Evolutionary conservation across 2,797 vertebrate species (phyloP).

Genomic region (Danio kyathit): DNA sequence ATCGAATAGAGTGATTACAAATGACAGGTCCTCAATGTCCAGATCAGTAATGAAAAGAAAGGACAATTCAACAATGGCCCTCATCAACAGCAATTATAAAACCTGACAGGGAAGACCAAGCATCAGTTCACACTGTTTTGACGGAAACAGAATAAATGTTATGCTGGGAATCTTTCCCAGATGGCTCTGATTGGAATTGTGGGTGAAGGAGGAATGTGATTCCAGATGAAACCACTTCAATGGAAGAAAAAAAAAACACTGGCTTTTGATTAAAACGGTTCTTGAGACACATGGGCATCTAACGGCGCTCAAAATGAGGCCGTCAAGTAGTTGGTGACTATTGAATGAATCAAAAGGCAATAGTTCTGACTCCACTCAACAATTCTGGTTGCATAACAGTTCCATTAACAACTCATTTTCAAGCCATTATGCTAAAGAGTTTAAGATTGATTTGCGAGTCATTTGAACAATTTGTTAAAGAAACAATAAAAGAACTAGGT

Average conservation of each 20-base stretch:
- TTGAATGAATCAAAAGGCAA: slow-evolving; percentile 1
- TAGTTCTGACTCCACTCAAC: background rate
- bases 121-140: slow-evolving; percentile 64
- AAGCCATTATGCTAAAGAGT: background rate
- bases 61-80: slow-evolving; percentile 12
- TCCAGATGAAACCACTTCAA: slow-evolving; percentile 80
- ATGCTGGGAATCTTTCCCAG: slow-evolving; percentile 65
- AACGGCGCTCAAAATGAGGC: slow-evolving; percentile 65
- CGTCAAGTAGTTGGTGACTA: slow-evolving; percentile 16
- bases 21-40: slow-evolving; percentile 47
- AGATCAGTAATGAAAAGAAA: slow-evolving; percentile 41
- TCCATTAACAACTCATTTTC: background rate
- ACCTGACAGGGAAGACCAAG: slow-evolving; percentile 48
- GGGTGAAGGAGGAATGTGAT: slow-evolving; percentile 71
- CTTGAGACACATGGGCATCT: slow-evolving; percentile 72
- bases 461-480: background rate
- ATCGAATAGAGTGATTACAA: slow-evolving; percentile 6
- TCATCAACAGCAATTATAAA: slow-evolving; percentile 60
- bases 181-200: slow-evolving; percentile 65
- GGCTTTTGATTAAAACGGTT: slow-evolving; percentile 77
- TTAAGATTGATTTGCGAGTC: background rate
- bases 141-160: slow-evolving; percentile 73
- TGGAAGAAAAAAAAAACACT: slow-evolving; percentile 69
- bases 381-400: background rate
- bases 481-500: background rate